A percentile compares a stretch with the other conserved stretches of the same genome.
phyloP scores from a whole-genome alignment of 1,140 invertebrate species.

The Druon quercuslanigerum region DNA sequence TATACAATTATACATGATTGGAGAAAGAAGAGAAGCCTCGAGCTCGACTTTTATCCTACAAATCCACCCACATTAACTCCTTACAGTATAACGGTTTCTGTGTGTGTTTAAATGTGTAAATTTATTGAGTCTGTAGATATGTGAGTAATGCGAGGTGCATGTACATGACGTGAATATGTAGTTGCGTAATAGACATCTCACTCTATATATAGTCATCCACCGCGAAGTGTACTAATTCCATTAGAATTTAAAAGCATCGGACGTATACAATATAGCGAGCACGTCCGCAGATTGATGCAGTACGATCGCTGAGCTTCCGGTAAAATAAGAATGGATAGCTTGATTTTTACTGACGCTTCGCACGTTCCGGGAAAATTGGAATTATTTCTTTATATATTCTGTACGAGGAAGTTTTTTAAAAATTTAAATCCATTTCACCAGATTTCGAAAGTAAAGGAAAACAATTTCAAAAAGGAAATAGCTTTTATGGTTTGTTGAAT shows the following conservation, averaged over 20 bases:
- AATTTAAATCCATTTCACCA: background rate
- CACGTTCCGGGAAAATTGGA: background rate
- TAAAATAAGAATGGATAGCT: conserved; percentile 40
- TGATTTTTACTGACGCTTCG: background rate
- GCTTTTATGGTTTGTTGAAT: no score
- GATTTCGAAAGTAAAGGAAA: no score
- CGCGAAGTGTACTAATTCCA: conserved; percentile 54
- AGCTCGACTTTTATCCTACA: conserved; percentile 35
- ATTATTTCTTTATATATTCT: background rate
- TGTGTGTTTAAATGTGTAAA: background rate
- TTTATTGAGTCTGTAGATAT: background rate
- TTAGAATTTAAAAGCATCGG: conserved; percentile 52
- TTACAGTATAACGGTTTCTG: conserved; percentile 35
- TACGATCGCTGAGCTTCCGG: conserved; percentile 43
- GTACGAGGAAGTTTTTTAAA: background rate
- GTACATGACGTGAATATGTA: conserved; percentile 23
- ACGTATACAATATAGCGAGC: conserved; percentile 38
- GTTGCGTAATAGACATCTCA: conserved; percentile 45
- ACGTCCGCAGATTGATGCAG: conserved; percentile 47
- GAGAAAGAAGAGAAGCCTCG: conserved; percentile 39
- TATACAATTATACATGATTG: background rate
- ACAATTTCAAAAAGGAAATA: no score
- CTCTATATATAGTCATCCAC: conserved; percentile 42
- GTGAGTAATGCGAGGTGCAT: background rate
- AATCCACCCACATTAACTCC: conserved; percentile 41